These are phyloP conservation scores for Epinotia bilunana DNA, from an alignment of 2,888 invertebrate species.

Conservation along the genomic window DNA sequence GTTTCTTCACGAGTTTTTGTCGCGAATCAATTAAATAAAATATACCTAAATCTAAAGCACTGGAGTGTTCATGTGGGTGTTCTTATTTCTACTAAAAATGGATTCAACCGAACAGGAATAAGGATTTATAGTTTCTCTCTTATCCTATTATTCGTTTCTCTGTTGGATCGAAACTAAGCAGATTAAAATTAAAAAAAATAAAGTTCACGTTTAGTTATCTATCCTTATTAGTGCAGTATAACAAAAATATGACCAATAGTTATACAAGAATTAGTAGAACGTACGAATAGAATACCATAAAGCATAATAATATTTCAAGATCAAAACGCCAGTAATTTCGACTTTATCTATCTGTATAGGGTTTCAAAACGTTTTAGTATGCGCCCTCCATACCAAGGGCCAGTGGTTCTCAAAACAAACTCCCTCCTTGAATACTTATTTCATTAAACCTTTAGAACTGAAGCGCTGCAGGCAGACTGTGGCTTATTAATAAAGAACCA, in stretches of 20 bases:
- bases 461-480: too few relatives aligned
- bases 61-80: neutral
- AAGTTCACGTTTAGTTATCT: neutral
- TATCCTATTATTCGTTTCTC: too few relatives aligned
- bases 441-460: too few relatives aligned
- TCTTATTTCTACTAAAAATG: neutral
- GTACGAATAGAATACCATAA: slow-evolving; percentile 30
- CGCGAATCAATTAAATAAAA: too few relatives aligned
- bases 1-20: too few relatives aligned
- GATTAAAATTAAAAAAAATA: neutral
- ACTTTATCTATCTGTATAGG: slow-evolving; percentile 56
- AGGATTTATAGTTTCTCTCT: neutral
- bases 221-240: neutral
- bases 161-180: neutral
- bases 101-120: too few relatives aligned
- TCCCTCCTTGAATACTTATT: slow-evolving; percentile 28
- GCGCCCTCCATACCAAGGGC: slow-evolving; percentile 55
- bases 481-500: too few relatives aligned
- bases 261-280: slow-evolving; percentile 27
- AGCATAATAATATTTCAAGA: slow-evolving; percentile 44
- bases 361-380: slow-evolving; percentile 72
- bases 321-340: slow-evolving; percentile 42
- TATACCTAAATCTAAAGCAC: too few relatives aligned
- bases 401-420: slow-evolving; percentile 56
- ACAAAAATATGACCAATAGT: slow-evolving; percentile 1